Base-by-base conservation (phyloP, 92 coral and sea anemone genomes). In the Pocillopora grandis region DNA sequence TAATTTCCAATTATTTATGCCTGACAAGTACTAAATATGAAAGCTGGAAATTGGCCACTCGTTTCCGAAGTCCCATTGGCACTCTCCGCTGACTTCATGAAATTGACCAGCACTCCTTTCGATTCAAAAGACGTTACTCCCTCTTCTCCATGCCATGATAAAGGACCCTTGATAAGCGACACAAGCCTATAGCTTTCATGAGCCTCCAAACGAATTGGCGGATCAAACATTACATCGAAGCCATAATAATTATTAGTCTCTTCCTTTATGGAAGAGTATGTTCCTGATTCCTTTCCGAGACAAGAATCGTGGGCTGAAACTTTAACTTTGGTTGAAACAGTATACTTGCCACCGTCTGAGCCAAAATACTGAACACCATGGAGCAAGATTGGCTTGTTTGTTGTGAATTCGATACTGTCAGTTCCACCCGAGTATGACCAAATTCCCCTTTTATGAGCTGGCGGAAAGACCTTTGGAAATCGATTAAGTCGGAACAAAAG, bases 211-310 rank as follows among this genome's bases (percentile, higher is more conserved):
- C 14, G 13, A 42, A 79, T 12, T 9, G 64, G 65, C 42, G 48
- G 15, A 20, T 79, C 10, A 66, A 65, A 55, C 16, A 48, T 49
- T 2, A 79, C 83, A 66, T 66, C 74, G 33, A 79, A 49, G 23
- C 72, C 62, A 3, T 66, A 57, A 67, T 79, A 79, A n/a, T 1
- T 37, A 52, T 79, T 20, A 5, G 0, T 21, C 72, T 12, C 18
- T 5, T 66, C 74, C 33, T 57, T 80, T 31, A 56, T 76, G 48
- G 75, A 67, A 1, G 18, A 0, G 62, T 80, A 69, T 10, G 67
- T 13, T 12, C 84, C 76, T 20, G 76, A 15, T 58, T 31, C 12
- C 1, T 69, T 57, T 19, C 6, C 76, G 49, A 42, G 49, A 6
- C 49, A 42, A 42, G 49, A 42, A 42, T 42, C 7, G 49, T 42